These are phyloP conservation scores for Semnornis frantzii DNA, from an alignment of 2,113 vertebrate species.

Conservation along the genomic window DNA sequence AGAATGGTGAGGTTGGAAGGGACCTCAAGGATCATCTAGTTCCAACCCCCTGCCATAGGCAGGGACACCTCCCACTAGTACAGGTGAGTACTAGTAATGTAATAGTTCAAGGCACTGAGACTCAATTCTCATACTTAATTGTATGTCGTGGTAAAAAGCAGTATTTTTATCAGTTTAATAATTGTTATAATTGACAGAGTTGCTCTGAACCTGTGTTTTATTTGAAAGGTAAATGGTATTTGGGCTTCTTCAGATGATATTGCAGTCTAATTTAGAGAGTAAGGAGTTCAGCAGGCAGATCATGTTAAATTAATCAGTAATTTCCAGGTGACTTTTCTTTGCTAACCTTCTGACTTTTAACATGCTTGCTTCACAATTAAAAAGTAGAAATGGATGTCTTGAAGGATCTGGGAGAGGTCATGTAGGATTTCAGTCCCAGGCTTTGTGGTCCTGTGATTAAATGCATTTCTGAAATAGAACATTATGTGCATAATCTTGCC, in stretches of 20 bases:
- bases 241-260: background rate
- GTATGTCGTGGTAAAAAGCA: background rate
- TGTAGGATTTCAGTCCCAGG: background rate
- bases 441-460: background rate
- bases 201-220: background rate
- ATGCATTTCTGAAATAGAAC: background rate
- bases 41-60: no score
- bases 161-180: background rate
- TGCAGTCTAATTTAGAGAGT: background rate
- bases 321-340: background rate
- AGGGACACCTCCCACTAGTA: no score
- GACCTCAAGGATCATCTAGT: no score
- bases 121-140: background rate
- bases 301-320: background rate
- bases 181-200: background rate
- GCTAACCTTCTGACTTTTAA: background rate
- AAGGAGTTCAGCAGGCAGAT: background rate
- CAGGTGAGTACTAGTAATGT: background rate
- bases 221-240: background rate
- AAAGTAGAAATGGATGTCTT: background rate
- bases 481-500: background rate
- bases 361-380: background rate
- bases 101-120: background rate
- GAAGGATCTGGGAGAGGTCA: background rate
- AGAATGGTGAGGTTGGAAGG: no score